These are phyloP conservation scores for Myotis daubentonii DNA, from an alignment of 2,797 vertebrate genomes.

Conservation along the genomic window DNA sequence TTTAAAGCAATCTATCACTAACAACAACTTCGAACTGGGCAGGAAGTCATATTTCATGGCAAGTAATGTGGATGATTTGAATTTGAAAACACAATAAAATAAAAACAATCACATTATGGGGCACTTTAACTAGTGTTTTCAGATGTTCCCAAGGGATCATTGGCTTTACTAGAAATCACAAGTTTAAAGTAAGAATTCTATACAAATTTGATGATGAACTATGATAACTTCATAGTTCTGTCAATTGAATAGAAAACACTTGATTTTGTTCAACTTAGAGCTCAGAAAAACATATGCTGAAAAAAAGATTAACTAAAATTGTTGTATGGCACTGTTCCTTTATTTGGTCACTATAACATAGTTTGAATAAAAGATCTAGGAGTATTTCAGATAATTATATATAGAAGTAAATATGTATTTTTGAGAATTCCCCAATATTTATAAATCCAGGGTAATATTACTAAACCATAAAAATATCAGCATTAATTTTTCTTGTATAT, in stretches of 20 bases:
- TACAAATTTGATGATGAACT: neutral
- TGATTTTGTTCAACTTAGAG: neutral
- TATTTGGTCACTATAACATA: neutral
- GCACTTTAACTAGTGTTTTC: slow-evolving; percentile 32
- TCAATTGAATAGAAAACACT: neutral
- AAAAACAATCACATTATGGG: neutral
- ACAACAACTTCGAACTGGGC: neutral
- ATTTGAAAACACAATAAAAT: neutral
- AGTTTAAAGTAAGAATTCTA: neutral
- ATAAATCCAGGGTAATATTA: neutral
- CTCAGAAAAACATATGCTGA: neutral
- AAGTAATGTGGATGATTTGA: slow-evolving; percentile 46
- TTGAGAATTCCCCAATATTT: neutral
- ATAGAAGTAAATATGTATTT: neutral
- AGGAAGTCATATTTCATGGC: slow-evolving; percentile 43
- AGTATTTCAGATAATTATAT: neutral
- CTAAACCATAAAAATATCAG: neutral
- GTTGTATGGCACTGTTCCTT: neutral
- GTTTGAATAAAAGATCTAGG: slow-evolving; percentile 1
- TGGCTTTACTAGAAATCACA: neutral
- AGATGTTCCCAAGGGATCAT: neutral
- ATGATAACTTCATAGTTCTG: neutral
- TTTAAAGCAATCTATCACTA: slow-evolving; percentile 11
- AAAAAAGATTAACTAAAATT: neutral
- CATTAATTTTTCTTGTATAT: slow-evolving; percentile 5